Evolutionary conservation across 2,888 invertebrate genomes (phyloP).

Genomic region (Masnerella sp.): DNA sequence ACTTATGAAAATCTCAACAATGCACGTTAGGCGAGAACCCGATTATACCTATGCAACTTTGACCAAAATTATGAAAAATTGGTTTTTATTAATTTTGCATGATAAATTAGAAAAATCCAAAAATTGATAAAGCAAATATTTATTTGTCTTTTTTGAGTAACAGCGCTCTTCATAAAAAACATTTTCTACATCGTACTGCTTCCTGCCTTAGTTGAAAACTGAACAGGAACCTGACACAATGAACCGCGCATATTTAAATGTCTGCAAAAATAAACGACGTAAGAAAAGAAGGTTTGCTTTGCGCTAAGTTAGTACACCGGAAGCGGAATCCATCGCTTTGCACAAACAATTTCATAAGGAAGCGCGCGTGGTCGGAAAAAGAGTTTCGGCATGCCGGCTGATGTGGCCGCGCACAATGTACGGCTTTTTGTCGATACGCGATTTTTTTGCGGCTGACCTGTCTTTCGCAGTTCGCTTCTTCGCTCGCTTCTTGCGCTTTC

Average conservation of each 20-base stretch:
- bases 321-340: constrained; percentile 3
- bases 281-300: constrained; percentile 4
- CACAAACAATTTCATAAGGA: constrained; percentile 15
- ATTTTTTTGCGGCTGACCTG: constrained; percentile 51
- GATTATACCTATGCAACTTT: no score
- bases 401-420: constrained; percentile 37
- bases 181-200: no score
- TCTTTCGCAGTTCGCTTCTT: constrained; percentile 49
- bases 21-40: no score
- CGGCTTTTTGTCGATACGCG: constrained; percentile 17
- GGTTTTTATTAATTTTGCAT: no score
- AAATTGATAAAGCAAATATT: no score
- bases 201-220: no score
- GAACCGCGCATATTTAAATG: constrained; percentile 1
- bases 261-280: constrained; percentile 1
- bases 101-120: no score
- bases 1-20: no score
- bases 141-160: no score
- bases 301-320: constrained; percentile 7
- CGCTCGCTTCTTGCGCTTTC: constrained; percentile 41
- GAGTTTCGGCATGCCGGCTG: constrained; percentile 19
- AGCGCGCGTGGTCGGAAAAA: constrained; percentile 7
- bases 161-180: no score
- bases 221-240: neutral
- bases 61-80: no score